Percentiles rank a stretch among this genome's conserved stretches.
These are phyloP conservation scores for Arctopsyche grandis DNA, from an alignment of 1,140 invertebrate genomes.

Conservation along the genomic window DNA sequence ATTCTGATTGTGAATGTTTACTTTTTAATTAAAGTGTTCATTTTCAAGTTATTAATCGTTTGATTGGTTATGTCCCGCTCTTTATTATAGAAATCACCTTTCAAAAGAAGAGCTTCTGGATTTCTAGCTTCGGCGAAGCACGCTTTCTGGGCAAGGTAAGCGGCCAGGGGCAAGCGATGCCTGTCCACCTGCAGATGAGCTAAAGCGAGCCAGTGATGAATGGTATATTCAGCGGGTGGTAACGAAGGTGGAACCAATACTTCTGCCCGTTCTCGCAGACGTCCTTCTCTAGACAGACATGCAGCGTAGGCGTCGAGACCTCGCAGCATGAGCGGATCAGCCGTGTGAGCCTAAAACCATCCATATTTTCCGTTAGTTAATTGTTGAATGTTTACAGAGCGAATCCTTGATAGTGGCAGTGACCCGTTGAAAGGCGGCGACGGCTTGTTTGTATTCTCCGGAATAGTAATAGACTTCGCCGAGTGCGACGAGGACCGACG, in stretches of 20 bases:
- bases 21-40: too few species aligned
- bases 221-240: conserved; percentile 43
- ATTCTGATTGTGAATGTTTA: too few species aligned
- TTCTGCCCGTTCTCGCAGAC: conserved; percentile 37
- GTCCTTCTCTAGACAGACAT: conserved; percentile 47
- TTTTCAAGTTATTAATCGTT: too few species aligned
- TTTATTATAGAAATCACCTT: conserved; percentile 60
- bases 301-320: conserved; percentile 50
- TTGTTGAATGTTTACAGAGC: neutral
- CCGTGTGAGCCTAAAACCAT: conserved; percentile 45
- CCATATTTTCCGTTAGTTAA: neutral
- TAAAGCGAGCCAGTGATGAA: conserved; percentile 49
- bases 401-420: neutral
- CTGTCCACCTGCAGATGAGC: conserved; percentile 48
- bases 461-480: conserved; percentile 50
- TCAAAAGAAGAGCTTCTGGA: conserved; percentile 78
- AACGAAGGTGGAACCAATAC: conserved; percentile 37
- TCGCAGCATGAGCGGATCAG: conserved; percentile 44
- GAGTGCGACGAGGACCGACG: conserved; percentile 39
- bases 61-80: too few species aligned
- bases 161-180: conserved; percentile 53
- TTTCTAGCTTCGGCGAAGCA: conserved; percentile 60
- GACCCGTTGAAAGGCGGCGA: conserved; percentile 61
- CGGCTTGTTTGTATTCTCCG: conserved; percentile 59
- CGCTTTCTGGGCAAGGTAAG: conserved; percentile 62